Evolutionary conservation across 2,888 invertebrate species (phyloP).

Genomic region (Pheosia tremula): DNA sequence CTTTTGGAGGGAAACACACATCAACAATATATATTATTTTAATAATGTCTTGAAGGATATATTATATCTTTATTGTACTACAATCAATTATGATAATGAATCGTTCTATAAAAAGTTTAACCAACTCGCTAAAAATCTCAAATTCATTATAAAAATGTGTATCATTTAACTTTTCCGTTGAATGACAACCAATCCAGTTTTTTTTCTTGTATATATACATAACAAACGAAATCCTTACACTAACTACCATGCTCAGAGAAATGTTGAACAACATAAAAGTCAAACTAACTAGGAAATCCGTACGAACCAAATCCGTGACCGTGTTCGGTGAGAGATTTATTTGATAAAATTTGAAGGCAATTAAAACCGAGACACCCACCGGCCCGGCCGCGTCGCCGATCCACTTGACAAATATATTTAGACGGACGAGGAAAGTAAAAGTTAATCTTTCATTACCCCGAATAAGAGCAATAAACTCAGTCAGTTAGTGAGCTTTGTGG

Average conservation of each 20-base stretch:
- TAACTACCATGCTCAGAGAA: not conserved
- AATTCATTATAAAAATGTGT: too few species aligned
- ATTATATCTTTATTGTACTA: too few species aligned
- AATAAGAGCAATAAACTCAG: slow-evolving; percentile 26
- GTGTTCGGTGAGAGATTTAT: slow-evolving; percentile 56
- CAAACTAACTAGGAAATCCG: slow-evolving; percentile 30
- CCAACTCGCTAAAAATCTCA: too few species aligned
- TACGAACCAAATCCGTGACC: slow-evolving; percentile 21
- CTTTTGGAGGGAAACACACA: too few species aligned
- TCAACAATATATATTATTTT: too few species aligned
- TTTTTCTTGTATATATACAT: too few species aligned
- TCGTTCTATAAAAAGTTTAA: too few species aligned
- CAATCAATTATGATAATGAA: too few species aligned
- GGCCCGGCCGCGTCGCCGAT: slow-evolving; percentile 35
- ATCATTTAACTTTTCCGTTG: too few species aligned
- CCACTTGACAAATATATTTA: slow-evolving; percentile 56
- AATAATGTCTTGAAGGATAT: too few species aligned
- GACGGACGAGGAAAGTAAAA: slow-evolving; percentile 35
- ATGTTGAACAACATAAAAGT: slow-evolving; percentile 13
- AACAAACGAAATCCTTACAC: too few species aligned
- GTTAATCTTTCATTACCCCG: slow-evolving; percentile 44
- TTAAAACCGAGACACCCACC: slow-evolving; percentile 49
- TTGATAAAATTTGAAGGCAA: slow-evolving; percentile 55
- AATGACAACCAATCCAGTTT: too few species aligned
- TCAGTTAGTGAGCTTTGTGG: slow-evolving; percentile 11